Evolutionary conservation across 92 coral and sea anemone genomes (phyloP), one percentile per base, ranked within the genome.

Genomic region (Epizoanthus scotinus): DNA sequence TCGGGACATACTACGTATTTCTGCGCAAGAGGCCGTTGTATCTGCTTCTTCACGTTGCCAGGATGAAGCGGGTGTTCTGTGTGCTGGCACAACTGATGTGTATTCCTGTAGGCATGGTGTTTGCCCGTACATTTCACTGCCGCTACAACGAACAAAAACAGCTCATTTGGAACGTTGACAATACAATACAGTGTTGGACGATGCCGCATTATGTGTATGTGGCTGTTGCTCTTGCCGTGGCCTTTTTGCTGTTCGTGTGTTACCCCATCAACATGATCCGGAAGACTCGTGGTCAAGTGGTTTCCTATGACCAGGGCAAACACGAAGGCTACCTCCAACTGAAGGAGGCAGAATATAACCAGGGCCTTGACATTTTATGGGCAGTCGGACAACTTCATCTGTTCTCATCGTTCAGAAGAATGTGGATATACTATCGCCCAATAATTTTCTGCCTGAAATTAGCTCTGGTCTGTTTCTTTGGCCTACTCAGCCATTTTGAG

Each of bases 241-340:
- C 72, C 6, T 61, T 91, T 27, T 78, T 93, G 2, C 69, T 96
- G 40, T 96, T 96, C 40, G 15, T 96, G 29, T 90, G 79, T 8
- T 96, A 96, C 83, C 99, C 99, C 61, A 85, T 96, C 70, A 93
- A 94, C 63, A 86, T 96, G 78, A 93, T 94, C 57, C 67, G 95
- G 40, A 91, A 91, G 71, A 96, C 87, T 14, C 79, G 91, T 60
- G 93, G 94, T 0, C 97, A 94, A 67, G 99, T 96, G 0, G 86
- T 96, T 52, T 91, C 98, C 4, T 94, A 87, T 73, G 84, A 93
- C 70, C 87, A 87, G 64, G 91, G 85, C 13, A 91, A 96, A 52
- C 99, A 96, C n/a, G 99, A 96, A 70, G 98, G 99, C 8, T 96
- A 96, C 80, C 79, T 96, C n/a, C 98, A 93, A 80, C 90, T 96